Evolutionary conservation across 2,797 vertebrate genomes (phyloP).

Genomic region (Jordanella pulchra): DNA sequence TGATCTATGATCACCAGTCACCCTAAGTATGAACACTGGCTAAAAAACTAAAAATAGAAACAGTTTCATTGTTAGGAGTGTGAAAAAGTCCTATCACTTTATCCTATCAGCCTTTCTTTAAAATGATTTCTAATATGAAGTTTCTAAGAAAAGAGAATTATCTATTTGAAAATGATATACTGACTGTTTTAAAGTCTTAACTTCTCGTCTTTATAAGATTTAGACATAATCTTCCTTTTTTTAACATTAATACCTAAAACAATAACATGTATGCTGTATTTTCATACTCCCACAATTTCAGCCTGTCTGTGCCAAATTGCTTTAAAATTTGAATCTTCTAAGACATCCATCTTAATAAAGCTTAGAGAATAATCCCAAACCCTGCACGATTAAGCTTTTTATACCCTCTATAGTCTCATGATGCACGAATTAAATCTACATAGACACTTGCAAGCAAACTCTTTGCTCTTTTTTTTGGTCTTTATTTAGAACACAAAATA

Average conservation of each 20-base stretch:
- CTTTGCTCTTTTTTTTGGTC: background rate
- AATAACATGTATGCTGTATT: background rate
- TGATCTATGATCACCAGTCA: background rate
- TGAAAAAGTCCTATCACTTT: background rate
- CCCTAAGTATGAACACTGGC: background rate
- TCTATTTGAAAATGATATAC: background rate
- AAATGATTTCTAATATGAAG: background rate
- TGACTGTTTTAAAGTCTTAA: background rate
- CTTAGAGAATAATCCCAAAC: background rate
- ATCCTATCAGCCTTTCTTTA: background rate
- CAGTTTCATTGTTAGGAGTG: background rate
- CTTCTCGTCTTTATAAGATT: background rate
- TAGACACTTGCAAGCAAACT: background rate
- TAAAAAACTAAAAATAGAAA: background rate
- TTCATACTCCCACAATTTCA: background rate
- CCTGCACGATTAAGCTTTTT: background rate
- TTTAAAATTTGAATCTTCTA: background rate
- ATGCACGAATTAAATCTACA: background rate
- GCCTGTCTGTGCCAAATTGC: background rate
- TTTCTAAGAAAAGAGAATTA: background rate
- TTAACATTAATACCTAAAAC: background rate
- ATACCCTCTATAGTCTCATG: background rate
- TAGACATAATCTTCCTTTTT: background rate
- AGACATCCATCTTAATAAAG: constrained; percentile 1
- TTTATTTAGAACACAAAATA: constrained; percentile 5